Conservation (phyloP, 2,113 vertebrate species). For the Lampris incognitus region DNA sequence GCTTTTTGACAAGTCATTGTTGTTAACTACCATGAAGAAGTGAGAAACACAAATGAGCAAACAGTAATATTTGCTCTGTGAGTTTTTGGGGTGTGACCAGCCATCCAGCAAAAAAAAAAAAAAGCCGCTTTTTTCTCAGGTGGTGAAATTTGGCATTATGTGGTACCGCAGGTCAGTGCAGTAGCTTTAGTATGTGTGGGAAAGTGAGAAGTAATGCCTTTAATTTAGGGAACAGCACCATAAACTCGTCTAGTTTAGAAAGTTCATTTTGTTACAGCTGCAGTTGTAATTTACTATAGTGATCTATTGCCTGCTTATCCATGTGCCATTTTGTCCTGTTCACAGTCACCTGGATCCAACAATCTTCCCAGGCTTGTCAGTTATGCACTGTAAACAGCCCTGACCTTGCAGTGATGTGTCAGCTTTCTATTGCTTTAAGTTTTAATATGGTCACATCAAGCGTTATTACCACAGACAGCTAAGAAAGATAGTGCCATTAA, state of each 20-base stretch:
- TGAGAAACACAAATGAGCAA: background rate
- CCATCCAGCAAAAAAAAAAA: background rate
- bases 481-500: constrained; percentile 33
- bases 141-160: background rate
- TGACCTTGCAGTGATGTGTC: constrained; percentile 14
- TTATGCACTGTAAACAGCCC: background rate
- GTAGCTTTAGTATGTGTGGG: background rate
- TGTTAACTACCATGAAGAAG: background rate
- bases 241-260: background rate
- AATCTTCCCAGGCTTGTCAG: constrained; percentile 41
- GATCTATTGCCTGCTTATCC: constrained; percentile 1
- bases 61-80: background rate
- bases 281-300: background rate
- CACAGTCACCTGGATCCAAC: background rate
- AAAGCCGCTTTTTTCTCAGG: constrained; percentile 4
- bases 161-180: background rate
- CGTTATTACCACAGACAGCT: background rate
- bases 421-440: constrained; percentile 17
- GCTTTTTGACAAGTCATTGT: background rate
- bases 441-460: background rate
- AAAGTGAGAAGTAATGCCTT: background rate
- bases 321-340: constrained; percentile 6
- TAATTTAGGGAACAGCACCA: background rate
- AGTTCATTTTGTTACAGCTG: background rate
- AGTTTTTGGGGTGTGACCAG: constrained; percentile 10